Conservation (phyloP, 2,888 invertebrate species). For the Stenodera caucasica region DNA sequence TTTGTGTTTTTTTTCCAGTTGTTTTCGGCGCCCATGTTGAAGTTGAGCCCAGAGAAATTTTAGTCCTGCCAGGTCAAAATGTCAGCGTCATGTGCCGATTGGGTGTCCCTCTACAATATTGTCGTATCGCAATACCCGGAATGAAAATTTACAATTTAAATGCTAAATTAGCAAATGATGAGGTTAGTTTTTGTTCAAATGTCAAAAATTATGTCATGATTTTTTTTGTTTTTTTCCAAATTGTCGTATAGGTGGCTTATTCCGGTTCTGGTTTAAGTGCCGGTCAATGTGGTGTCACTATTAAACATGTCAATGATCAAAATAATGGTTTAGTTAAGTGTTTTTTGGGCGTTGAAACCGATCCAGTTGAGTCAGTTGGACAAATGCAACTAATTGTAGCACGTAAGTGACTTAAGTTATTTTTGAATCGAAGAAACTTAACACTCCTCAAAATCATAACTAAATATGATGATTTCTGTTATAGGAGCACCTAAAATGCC, state of each 20-base stretch:
- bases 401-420: slow-evolving; percentile 61
- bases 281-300: slow-evolving; percentile 74
- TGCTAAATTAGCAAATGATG: slow-evolving; percentile 38
- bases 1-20: slow-evolving; percentile 39
- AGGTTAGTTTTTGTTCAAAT: slow-evolving; percentile 50
- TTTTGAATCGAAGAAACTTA: background rate
- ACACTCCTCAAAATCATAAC: background rate
- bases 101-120: slow-evolving; percentile 61
- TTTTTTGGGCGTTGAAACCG: slow-evolving; percentile 62
- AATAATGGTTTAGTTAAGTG: slow-evolving; percentile 75
- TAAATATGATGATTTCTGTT: slow-evolving; percentile 40
- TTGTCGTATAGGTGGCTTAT: slow-evolving; percentile 56
- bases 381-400: slow-evolving; percentile 69
- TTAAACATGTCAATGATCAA: slow-evolving; percentile 64
- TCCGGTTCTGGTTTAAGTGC: slow-evolving; percentile 58
- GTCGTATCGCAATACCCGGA: slow-evolving; percentile 61
- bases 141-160: slow-evolving; percentile 57
- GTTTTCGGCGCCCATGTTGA: slow-evolving; percentile 54
- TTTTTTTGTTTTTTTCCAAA: background rate
- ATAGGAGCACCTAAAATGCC: slow-evolving; percentile 57
- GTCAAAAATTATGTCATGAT: background rate
- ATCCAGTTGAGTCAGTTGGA: slow-evolving; percentile 62
- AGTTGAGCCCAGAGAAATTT: slow-evolving; percentile 59
- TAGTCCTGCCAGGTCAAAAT: slow-evolving; percentile 62
- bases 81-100: slow-evolving; percentile 64